These are phyloP conservation scores for Lasaia peninsularis DNA, from an alignment of 1,140 invertebrate species.

Conservation along the genomic window DNA sequence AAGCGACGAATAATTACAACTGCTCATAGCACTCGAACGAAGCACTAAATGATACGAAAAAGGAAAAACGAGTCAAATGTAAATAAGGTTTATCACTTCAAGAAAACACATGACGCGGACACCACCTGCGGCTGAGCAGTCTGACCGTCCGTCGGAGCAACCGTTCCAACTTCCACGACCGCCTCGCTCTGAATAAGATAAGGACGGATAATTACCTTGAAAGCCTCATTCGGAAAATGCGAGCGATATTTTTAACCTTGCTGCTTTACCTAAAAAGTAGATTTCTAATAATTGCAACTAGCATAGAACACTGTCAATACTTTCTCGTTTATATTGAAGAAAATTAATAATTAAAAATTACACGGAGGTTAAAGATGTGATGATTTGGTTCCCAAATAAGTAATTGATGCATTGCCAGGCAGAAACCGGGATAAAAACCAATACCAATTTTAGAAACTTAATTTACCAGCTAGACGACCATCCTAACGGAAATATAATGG, in stretches of 20 bases:
- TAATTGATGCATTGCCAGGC: too few relatives aligned
- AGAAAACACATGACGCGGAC: constrained; percentile 26
- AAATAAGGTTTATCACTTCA: constrained; percentile 27
- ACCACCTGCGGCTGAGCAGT: constrained; percentile 19
- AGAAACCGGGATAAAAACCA: too few relatives aligned
- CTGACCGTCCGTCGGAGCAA: too few relatives aligned
- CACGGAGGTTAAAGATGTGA: too few relatives aligned
- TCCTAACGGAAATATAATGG: too few relatives aligned
- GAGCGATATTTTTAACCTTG: constrained; percentile 26
- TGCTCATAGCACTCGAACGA: background rate
- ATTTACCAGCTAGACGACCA: too few relatives aligned
- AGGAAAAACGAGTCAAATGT: constrained; percentile 18
- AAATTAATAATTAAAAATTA: too few relatives aligned
- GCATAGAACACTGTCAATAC: too few relatives aligned
- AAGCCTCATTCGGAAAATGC: constrained; percentile 26
- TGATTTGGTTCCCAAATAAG: too few relatives aligned
- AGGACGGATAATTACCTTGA: constrained; percentile 21
- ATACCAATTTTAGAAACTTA: too few relatives aligned
- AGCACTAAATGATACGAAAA: constrained; percentile 23
- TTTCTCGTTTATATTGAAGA: too few relatives aligned
- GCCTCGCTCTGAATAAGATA: constrained; percentile 21
- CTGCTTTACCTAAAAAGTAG: background rate
- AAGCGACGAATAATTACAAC: background rate
- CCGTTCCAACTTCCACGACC: constrained; percentile 20
- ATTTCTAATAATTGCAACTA: background rate